Conservation (phyloP, 2,113 vertebrate genomes). For the Oryzias woworae region DNA sequence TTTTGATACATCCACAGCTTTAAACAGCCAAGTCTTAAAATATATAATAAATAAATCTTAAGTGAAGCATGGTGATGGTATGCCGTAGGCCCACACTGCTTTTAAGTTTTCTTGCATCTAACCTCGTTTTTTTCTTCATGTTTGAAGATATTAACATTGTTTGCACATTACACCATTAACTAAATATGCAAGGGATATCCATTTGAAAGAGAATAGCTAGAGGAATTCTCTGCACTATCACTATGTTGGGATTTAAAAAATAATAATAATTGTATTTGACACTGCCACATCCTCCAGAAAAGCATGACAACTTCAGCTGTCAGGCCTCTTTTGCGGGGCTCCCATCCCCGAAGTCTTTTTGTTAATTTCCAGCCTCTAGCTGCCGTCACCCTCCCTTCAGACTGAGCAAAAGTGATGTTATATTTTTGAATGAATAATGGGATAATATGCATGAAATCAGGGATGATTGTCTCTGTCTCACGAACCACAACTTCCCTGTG, state of each 20-base stretch:
- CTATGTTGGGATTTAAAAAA: conserved; percentile 47
- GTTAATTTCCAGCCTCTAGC: conserved; percentile 48
- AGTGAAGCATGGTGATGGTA: conserved; percentile 12
- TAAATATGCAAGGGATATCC: conserved; percentile 61
- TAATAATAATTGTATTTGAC: conserved; percentile 60
- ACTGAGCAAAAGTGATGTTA: conserved; percentile 41
- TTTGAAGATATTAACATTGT: conserved; percentile 61
- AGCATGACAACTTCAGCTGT: conserved; percentile 52
- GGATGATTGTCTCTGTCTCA: conserved; percentile 62
- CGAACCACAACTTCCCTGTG: conserved; percentile 59
- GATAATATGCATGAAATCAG: conserved; percentile 65
- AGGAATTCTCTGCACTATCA: conserved; percentile 68
- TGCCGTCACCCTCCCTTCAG: conserved; percentile 17
- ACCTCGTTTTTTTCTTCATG: conserved; percentile 46
- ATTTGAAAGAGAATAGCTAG: conserved; percentile 58
- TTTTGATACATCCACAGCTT: no score
- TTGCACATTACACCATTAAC: conserved; percentile 64
- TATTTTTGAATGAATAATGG: conserved; percentile 58
- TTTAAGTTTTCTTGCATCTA: conserved; percentile 12
- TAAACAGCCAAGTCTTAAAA: conserved; percentile 38
- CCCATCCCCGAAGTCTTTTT: conserved; percentile 58
- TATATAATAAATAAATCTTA: conserved; percentile 33
- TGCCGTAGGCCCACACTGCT: conserved; percentile 12
- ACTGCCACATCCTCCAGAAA: conserved; percentile 61
- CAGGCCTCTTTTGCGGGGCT: conserved; percentile 49